Evolutionary conservation across 2,888 invertebrate species (phyloP).

Genomic region (Tipula vernalis): DNA sequence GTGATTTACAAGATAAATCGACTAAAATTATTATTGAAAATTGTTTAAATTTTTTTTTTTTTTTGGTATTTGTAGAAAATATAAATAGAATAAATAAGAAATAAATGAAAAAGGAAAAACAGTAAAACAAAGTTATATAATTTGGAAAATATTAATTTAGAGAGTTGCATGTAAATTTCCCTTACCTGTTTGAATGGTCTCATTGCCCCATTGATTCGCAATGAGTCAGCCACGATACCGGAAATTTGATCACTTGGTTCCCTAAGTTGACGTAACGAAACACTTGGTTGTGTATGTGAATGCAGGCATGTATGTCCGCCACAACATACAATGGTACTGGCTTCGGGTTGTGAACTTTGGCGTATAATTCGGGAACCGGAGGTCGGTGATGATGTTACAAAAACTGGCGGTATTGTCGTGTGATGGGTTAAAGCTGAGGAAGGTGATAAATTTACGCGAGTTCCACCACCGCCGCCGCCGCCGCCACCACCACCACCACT

Average conservation of each 20-base stretch:
- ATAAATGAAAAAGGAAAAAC: not conserved
- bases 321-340: conserved; percentile 39
- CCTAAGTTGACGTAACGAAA: conserved; percentile 73
- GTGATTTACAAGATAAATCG: not conserved
- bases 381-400: conserved; percentile 52
- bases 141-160: too few relatives aligned
- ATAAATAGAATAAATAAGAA: not conserved
- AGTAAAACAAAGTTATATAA: not conserved
- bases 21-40: not conserved
- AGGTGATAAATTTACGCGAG: conserved; percentile 39
- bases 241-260: conserved; percentile 74
- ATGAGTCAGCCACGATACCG: conserved; percentile 89
- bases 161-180: not conserved
- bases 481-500: conserved; percentile 42
- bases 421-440: conserved; percentile 26
- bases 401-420: conserved; percentile 48
- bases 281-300: conserved; percentile 59
- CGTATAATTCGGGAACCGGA: conserved; percentile 69
- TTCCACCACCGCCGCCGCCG: conserved; percentile 33
- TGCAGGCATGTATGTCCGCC: conserved; percentile 49
- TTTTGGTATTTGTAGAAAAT: not conserved
- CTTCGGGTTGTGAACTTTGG: conserved; percentile 39
- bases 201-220: conserved; percentile 93
- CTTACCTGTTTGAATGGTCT: conserved; percentile 90
- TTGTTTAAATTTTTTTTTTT: not conserved